A percentile compares a stretch with the other conserved stretches of the same genome.
Conservation (phyloP, 2,797 vertebrate genomes). For the Mormyrops boulengeri region DNA sequence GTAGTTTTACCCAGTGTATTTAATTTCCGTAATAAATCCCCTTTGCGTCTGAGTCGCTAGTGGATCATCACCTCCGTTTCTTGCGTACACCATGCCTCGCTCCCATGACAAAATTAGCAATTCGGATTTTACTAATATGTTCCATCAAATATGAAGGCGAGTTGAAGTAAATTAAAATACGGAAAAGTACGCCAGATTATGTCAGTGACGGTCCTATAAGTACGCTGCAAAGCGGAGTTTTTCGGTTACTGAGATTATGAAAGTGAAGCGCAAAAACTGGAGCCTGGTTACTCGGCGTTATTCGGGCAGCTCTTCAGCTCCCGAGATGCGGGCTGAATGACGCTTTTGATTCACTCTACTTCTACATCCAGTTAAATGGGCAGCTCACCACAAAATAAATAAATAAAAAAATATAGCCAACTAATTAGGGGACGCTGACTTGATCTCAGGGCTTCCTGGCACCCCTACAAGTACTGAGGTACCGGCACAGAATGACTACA, state of each 20-base stretch:
- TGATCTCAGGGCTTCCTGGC: not conserved
- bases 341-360: not conserved
- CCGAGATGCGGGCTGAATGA: not conserved
- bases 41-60: not conserved
- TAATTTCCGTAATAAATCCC: not conserved
- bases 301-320: not conserved
- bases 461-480: not conserved
- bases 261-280: not conserved
- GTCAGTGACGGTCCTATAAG: not conserved
- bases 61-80: not conserved
- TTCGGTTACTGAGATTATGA: not conserved
- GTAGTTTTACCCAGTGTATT: not conserved
- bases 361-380: not conserved
- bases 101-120: not conserved
- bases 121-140: not conserved
- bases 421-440: not conserved
- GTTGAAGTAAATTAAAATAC: not conserved
- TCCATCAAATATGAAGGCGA: not conserved
- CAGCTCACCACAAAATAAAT: not conserved
- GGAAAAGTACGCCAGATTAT: not conserved
- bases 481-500: not conserved
- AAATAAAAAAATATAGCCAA: not conserved
- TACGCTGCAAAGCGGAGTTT: not conserved
- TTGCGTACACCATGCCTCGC: not conserved
- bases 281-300: not conserved